Base-by-base conservation (phyloP, 2,797 vertebrate species). In the Rhabdophis nuchalis region DNA sequence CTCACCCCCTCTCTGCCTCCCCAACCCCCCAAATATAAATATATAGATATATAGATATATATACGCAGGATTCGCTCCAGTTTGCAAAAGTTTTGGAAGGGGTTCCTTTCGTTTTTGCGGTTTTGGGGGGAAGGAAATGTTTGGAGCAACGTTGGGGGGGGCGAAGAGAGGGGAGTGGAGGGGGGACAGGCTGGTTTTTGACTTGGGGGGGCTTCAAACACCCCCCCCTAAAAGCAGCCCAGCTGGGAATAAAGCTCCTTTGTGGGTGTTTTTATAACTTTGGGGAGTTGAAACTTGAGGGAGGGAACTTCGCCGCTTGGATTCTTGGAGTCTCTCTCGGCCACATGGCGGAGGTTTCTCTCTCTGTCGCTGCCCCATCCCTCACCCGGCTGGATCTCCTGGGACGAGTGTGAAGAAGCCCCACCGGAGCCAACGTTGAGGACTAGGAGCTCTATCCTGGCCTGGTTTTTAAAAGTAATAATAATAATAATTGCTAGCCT, bases 251-350 rank as follows among this genome's bases (percentile, higher is more conserved):
- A 54, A 64, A 68, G 4, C 8, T 3, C 52, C 11, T n/a, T 64
- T 5, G 29, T 64, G 12, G 25, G 60, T 61, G 27, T 29, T 29
- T 56, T n/a, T 1, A 1, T 5, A 5, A 1, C 3, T 61, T 72
- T 12, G 20, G 27, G 57, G 1, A 3, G 52, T 57, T 5, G 20
- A 60, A 36, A 27, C 23, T 27, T 0, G n/a, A 29, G 12, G 57
- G 10, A 4, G 1, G 57, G 23, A 46, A 46, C 0, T 1, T 25
- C 23, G 7, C 14, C 8, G 16, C 58, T 1, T 54, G 0, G 0
- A 20, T 77, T 36, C 36, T 6, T 32, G 20, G 9, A 12, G 54
- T n/a, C 18, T 60, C 18, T 60, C 6, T 52, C 23, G 9, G 50
- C 60, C 16, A 72, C 41, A 23, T 89, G 54, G 86, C 53, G 32